Conservation (phyloP, 2,888 invertebrate genomes). For the Drosophila austrosaltans region DNA sequence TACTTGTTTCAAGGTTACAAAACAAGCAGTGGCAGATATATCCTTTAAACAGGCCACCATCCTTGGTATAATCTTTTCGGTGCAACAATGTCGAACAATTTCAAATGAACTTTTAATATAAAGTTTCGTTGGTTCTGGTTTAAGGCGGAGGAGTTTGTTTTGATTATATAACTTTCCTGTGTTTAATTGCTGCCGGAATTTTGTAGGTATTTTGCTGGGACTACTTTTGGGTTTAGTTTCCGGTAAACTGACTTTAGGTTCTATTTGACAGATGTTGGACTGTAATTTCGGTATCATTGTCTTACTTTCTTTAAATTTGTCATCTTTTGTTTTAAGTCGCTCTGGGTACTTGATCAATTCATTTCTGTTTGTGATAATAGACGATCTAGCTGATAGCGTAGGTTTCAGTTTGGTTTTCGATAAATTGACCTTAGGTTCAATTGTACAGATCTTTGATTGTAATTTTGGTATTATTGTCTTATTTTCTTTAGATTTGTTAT, state of each 20-base stretch:
- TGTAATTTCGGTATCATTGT: neutral
- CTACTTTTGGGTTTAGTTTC: neutral
- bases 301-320: neutral
- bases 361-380: neutral
- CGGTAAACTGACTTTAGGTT: neutral
- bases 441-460: too few relatives aligned
- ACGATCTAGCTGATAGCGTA: too few relatives aligned
- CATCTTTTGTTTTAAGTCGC: neutral
- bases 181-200: neutral
- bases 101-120: neutral
- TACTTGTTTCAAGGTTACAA: neutral
- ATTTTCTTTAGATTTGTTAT: too few relatives aligned
- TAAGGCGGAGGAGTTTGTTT: too few relatives aligned
- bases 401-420: too few relatives aligned
- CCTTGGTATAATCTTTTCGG: slow-evolving; percentile 24
- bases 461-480: too few relatives aligned
- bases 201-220: too few relatives aligned
- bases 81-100: slow-evolving; percentile 24
- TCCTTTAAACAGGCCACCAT: slow-evolving; percentile 20
- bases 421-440: too few relatives aligned
- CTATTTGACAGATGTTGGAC: neutral
- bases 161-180: too few relatives aligned
- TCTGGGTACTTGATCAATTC: neutral
- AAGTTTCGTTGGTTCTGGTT: neutral
- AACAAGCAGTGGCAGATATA: neutral